Evolutionary conservation across 2,888 invertebrate species (phyloP).

Genomic region (Chironomus riparius): DNA sequence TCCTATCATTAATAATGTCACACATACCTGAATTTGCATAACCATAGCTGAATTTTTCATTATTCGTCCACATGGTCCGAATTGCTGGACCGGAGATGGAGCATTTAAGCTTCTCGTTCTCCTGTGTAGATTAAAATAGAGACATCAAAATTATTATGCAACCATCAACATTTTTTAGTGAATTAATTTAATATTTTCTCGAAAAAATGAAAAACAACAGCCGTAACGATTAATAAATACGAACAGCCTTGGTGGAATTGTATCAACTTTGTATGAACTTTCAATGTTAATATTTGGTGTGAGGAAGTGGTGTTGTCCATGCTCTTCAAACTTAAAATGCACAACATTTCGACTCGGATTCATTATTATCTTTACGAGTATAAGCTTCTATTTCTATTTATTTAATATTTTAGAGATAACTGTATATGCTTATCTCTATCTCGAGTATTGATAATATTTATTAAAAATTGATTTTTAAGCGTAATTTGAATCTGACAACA

Average conservation of each 20-base stretch:
- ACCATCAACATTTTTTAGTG: too few species aligned
- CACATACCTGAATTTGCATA: constrained; percentile 60
- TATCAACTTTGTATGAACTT: neutral
- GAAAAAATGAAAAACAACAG: neutral
- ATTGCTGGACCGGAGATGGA: constrained; percentile 90
- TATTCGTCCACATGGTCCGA: constrained; percentile 96
- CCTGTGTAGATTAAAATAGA: constrained; percentile 46
- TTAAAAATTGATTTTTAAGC: too few species aligned
- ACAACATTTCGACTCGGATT: neutral
- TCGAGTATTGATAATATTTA: too few species aligned
- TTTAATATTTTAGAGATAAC: too few species aligned
- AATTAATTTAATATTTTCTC: neutral
- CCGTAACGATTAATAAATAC: constrained; percentile 5
- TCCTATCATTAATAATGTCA: constrained; percentile 51
- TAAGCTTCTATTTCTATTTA: too few species aligned
- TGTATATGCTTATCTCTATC: too few species aligned
- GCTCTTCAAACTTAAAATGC: neutral
- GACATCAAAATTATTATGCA: neutral
- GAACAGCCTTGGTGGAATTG: constrained; percentile 22
- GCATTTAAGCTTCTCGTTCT: constrained; percentile 91
- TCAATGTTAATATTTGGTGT: neutral
- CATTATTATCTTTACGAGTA: neutral
- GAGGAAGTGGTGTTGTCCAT: neutral
- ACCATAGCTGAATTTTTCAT: constrained; percentile 95
- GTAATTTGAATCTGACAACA: too few species aligned